phyloP scores from a whole-genome alignment of 1,140 invertebrate species.

The Doryteuthis pealeii region DNA sequence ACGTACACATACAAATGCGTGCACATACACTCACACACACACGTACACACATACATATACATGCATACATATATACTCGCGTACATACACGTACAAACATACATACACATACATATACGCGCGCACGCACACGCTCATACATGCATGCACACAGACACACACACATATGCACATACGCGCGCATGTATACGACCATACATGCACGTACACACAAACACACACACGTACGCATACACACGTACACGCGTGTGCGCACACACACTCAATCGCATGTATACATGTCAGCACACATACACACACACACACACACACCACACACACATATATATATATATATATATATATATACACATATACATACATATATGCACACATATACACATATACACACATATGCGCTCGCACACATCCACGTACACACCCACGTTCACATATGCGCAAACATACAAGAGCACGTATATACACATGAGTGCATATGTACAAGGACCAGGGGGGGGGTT shows the following conservation, averaged over 20 bases:
- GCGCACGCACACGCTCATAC: background rate
- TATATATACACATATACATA: background rate
- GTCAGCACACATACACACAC: too few species aligned
- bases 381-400: background rate
- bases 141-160: too few species aligned
- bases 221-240: background rate
- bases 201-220: too few species aligned
- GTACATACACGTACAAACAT: too few species aligned
- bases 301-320: too few species aligned
- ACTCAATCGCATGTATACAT: too few species aligned
- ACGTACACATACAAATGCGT: too few species aligned
- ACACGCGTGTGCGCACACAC: background rate
- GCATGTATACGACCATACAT: too few species aligned
- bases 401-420: background rate
- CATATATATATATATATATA: background rate
- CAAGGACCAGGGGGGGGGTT: too few species aligned
- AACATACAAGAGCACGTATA: too few species aligned
- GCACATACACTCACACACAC: too few species aligned
- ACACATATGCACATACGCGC: background rate
- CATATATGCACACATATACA: background rate
- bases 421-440: background rate
- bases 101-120: background rate
- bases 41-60: background rate
- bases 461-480: too few species aligned
- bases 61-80: background rate